Base-by-base conservation (phyloP, 2,888 invertebrate species). In the Pterobdella sp. region DNA sequence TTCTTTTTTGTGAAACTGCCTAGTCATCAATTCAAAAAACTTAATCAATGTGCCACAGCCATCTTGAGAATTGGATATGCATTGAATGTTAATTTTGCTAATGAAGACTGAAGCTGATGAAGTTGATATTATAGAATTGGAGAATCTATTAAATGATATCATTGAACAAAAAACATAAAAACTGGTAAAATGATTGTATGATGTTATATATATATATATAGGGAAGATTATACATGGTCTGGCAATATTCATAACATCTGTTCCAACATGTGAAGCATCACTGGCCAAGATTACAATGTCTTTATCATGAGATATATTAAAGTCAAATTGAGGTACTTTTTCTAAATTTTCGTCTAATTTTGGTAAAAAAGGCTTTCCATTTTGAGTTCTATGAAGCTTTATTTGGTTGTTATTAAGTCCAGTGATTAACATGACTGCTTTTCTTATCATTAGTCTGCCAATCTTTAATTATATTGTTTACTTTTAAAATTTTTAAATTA, bases 271-370 rank as follows among this genome's bases (percentile, higher is more conserved):
- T 1, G 76, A 71, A n/a, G 73, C 65, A 66, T 84, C 82, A 1
- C 84, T 83, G 14, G 84, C 93, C 42, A 95, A 85, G 32, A 95
- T 91, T 3, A 90, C 90, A 82, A 87, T 91, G 77, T 89, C 88
- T 1, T 93, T 94, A 81, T 94, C 93, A 85, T 96, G 96, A 0
- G 94, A 94, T 0, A 95, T 88, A 86, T 95, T 96, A 82, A 95
- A 94, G 79, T 87, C 87, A 10, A 88, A 79, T 3, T 75, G 73
- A 18, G 72, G 69, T 3, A 73, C 63, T 0, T 74, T 72, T 4
- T 14, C 42, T 56, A 26, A 4, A 14, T 7, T 22, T 7, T 56
- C 26, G 7, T 7, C 26, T 56, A 26, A 26, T 18, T 4, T 29
- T 29, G 52, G 31, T 36, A 71, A 63, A 32, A 31, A 34, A 22